These are phyloP conservation scores for Drosophila formosana DNA, from an alignment of 2,888 invertebrate genomes.

Conservation along the genomic window DNA sequence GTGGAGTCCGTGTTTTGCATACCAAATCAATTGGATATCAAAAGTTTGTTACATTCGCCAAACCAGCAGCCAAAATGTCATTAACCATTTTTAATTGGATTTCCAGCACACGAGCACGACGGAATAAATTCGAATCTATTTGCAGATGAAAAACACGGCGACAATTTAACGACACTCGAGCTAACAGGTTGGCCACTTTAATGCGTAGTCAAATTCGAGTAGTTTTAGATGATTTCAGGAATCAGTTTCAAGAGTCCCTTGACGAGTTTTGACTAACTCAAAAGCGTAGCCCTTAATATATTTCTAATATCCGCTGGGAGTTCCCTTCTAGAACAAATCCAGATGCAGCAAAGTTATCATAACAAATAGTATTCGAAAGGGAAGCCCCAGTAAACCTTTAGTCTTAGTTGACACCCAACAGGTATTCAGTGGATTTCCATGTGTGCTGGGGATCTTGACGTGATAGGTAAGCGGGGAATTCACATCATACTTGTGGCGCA, in stretches of 20 bases:
- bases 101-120: conserved; percentile 23
- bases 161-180: conserved; percentile 5
- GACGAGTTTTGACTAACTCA: neutral
- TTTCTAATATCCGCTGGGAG: neutral
- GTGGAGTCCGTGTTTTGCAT: conserved; percentile 37
- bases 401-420: conserved; percentile 2
- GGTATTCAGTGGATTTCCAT: conserved; percentile 1
- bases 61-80: conserved; percentile 40
- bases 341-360: neutral
- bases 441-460: neutral
- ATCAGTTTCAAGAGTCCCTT: neutral
- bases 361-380: neutral
- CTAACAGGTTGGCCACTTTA: neutral
- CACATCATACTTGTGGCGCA: neutral
- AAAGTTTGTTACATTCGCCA: conserved; percentile 46
- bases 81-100: conserved; percentile 56
- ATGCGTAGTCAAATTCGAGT: no score
- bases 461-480: conserved; percentile 7
- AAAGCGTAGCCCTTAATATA: neutral
- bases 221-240: neutral
- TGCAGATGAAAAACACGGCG: conserved; percentile 1
- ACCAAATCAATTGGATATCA: conserved; percentile 54
- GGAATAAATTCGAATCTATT: conserved; percentile 12
- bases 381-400: neutral
- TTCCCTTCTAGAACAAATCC: neutral